Conservation (phyloP, 2,113 vertebrate species). For the Psephotus haematonotus region DNA sequence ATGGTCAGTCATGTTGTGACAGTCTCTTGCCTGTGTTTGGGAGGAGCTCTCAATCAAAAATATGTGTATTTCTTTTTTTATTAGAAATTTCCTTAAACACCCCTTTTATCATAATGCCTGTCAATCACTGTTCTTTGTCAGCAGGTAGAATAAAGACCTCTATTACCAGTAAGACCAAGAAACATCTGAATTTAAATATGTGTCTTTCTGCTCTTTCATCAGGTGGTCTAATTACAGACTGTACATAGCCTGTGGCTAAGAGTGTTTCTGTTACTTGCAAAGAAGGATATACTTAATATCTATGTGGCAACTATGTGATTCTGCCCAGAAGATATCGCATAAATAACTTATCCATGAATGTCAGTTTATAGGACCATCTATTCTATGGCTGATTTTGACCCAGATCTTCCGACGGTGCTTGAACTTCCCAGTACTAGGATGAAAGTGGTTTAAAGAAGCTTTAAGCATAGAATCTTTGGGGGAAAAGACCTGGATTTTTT, state of each 20-base stretch:
- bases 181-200: not conserved
- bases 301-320: not conserved
- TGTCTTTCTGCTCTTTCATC: not conserved
- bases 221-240: not conserved
- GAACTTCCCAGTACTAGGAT: not conserved
- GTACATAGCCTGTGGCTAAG: accelerated
- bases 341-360: not conserved
- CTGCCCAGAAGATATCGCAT: not conserved
- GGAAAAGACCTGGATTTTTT: not conserved
- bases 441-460: not conserved
- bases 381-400: not conserved
- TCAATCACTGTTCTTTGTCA: not conserved
- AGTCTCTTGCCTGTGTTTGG: not conserved
- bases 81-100: not conserved
- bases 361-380: not conserved
- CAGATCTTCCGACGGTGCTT: not conserved
- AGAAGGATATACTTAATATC: not conserved
- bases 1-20: not conserved
- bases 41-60: not conserved
- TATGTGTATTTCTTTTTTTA: not conserved
- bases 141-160: not conserved
- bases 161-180: not conserved
- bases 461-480: not conserved
- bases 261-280: not conserved
- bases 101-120: not conserved